Percentiles rank a stretch among this genome's conserved stretches.
Evolutionary conservation across 2,113 vertebrate genomes (phyloP).

Genomic region (Aptenodytes patagonicus): DNA sequence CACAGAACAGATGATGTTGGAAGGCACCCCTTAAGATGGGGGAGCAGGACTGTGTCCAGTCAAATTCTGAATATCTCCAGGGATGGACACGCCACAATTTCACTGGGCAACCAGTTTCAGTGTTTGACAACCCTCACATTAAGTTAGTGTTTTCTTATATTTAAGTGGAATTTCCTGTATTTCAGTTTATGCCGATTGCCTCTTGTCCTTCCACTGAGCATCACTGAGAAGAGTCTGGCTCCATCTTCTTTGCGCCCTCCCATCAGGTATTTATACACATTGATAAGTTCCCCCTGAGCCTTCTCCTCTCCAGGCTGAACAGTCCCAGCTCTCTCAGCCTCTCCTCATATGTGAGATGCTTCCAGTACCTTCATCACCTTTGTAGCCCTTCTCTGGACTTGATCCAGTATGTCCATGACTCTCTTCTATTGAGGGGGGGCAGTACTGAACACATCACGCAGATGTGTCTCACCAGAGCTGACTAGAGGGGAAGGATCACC

Average conservation of each 20-base stretch:
- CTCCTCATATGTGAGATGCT: not conserved
- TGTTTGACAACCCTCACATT: not conserved
- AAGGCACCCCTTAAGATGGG: not conserved
- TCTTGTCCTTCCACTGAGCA: not conserved
- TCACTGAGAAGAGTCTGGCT: not conserved
- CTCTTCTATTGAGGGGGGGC: not conserved
- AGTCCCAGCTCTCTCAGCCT: not conserved
- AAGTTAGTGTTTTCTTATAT: not conserved
- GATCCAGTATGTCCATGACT: not conserved
- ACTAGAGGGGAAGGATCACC: not conserved
- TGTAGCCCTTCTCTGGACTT: not conserved
- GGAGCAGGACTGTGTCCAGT: not conserved
- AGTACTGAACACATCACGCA: not conserved
- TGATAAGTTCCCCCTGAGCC: too few species aligned
- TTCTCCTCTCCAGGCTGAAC: not conserved
- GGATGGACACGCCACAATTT: not conserved
- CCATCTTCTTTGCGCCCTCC: not conserved
- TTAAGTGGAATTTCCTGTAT: not conserved
- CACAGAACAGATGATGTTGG: not conserved
- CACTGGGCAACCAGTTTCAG: not conserved
- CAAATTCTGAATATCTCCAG: not conserved
- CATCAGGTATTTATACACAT: not conserved
- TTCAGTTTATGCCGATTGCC: not conserved
- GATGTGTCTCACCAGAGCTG: not conserved
- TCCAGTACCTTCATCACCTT: not conserved